phyloP scores from a whole-genome alignment of 2,797 vertebrate genomes.

The Dermochelys coriacea region DNA sequence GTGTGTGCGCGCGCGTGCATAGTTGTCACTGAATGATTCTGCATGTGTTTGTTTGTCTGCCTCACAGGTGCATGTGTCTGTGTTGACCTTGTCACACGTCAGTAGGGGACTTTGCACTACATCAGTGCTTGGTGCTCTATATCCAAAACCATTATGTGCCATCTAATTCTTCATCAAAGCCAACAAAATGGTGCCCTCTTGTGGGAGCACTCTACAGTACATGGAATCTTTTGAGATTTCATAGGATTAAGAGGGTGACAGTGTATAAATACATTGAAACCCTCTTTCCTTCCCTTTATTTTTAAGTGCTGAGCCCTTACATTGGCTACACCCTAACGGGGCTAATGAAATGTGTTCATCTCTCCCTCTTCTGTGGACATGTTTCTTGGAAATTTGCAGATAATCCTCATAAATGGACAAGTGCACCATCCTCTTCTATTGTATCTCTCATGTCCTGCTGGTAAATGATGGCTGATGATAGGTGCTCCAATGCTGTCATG shows the following conservation, averaged over 20 bases:
- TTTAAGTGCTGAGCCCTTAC: neutral
- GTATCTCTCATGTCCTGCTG: neutral
- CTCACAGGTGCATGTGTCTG: rapidly evolving
- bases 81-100: neutral
- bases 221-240: slow-evolving; percentile 32
- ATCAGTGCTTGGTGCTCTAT: rapidly evolving
- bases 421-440: neutral
- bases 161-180: neutral
- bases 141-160: rapidly evolving
- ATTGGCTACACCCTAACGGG: neutral
- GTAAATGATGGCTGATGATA: neutral
- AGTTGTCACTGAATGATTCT: too few species aligned
- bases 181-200: neutral
- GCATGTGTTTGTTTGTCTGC: too few species aligned
- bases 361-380: neutral
- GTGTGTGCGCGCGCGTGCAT: rapidly evolving
- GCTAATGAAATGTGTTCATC: rapidly evolving
- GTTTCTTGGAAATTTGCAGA: neutral
- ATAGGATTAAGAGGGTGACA: slow-evolving; percentile 45
- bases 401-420: neutral
- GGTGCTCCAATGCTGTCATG: rapidly evolving
- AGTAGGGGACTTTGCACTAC: rapidly evolving
- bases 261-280: slow-evolving; percentile 22
- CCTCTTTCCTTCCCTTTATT: neutral
- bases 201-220: rapidly evolving